phyloP scores from a whole-genome alignment of 2,797 vertebrate species.

The Nyctalus aviator region DNA sequence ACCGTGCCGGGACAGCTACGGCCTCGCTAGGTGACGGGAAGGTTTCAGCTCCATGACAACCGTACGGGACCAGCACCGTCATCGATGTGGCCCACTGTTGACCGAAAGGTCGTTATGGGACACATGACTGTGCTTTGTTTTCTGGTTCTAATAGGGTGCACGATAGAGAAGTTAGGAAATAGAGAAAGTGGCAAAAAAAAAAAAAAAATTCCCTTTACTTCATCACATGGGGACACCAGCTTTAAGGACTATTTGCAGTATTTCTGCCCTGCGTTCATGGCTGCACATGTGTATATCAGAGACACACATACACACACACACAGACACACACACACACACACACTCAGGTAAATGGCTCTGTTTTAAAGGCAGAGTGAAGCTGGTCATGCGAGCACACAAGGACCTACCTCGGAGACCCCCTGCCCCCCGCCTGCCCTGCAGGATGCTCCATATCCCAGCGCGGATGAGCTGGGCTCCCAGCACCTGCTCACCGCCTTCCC shows the following conservation, averaged over 20 bases:
- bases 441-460: not conserved
- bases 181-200: not conserved
- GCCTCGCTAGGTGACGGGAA: too few relatives aligned
- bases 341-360: not conserved
- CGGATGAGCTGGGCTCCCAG: not conserved
- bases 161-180: not conserved
- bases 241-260: not conserved
- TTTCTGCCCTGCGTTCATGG: not conserved
- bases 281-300: not conserved
- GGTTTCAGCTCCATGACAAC: too few relatives aligned
- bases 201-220: not conserved
- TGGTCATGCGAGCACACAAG: not conserved
- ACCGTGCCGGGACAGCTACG: not conserved
- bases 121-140: not conserved
- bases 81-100: not conserved
- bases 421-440: fast-evolving
- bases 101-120: not conserved
- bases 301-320: not conserved
- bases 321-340: not conserved
- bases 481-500: not conserved
- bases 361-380: not conserved
- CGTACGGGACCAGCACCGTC: not conserved
- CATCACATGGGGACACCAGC: not conserved
- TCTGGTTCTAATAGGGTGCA: not conserved
- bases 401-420: too few relatives aligned